Conservation (phyloP, 2,797 vertebrate species). For the Molossus alvarezi region DNA sequence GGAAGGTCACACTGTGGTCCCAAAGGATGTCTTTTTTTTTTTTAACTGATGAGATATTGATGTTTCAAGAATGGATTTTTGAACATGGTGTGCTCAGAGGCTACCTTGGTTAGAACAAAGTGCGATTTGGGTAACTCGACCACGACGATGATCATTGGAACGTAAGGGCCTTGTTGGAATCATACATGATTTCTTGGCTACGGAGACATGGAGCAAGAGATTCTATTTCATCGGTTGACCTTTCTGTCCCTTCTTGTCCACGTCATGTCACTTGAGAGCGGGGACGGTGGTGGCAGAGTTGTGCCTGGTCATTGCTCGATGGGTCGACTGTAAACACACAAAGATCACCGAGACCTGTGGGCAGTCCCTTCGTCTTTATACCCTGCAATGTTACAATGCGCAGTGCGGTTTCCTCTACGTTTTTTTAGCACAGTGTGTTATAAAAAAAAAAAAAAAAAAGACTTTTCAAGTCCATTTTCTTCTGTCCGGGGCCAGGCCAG, state of each 20-base stretch:
- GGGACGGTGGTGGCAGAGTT: too few species aligned
- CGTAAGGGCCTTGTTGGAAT: neutral
- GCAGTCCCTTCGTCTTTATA: neutral
- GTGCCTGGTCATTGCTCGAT: neutral
- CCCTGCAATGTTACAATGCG: fast-evolving
- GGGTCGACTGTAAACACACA: neutral
- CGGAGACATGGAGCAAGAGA: too few species aligned
- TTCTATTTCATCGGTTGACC: neutral
- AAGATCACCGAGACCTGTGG: neutral
- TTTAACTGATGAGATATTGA: neutral
- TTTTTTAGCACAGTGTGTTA: fast-evolving
- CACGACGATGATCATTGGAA: neutral
- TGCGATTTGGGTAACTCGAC: neutral
- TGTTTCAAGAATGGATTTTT: neutral
- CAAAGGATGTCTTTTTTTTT: neutral
- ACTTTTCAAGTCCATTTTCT: neutral
- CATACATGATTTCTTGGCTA: neutral
- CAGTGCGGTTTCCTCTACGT: fast-evolving
- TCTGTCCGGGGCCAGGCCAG: neutral
- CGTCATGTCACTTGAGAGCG: neutral
- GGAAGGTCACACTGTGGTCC: neutral
- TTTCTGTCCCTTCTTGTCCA: neutral
- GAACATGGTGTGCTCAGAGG: neutral
- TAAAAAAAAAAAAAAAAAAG: fast-evolving
- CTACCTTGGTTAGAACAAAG: neutral